Evolutionary conservation across 2,113 vertebrate species (phyloP), one percentile per base, ranked within the genome.

Genomic region (human): DNA sequence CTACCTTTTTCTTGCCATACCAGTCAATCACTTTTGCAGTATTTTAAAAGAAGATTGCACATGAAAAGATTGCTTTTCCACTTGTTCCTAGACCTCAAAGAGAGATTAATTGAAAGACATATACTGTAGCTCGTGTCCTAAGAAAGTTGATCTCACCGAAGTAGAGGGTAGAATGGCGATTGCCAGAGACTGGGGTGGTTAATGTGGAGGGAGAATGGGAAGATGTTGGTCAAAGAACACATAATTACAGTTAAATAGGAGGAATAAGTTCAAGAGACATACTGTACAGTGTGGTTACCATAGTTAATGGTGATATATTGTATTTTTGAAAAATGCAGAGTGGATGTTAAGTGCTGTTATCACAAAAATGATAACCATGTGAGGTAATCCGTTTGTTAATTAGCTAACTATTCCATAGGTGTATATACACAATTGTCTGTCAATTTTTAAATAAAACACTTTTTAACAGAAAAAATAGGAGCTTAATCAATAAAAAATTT

Each of bases 1-100:
- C 50, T 48, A 55, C n/a, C 59, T 94, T 94, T 75, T 93, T 81
- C 78, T 64, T 52, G 35, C 52, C 50, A 59, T 93, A 89, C 16
- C 57, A 64, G 5, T 89, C 57, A 59, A 66, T 97, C 70, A 55
- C 30, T n/a, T 50, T 80, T 90, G 38, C 22, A 80, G 12, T 78
- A 66, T 96, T 96, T 97, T 94, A 90, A 43, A 85, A 93, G 90
- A 87, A 66, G 93, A 95, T 84, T 68, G 20, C 8, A 32, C 61
- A 35, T 70, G 61, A 87, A 73, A 93, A 40, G 50, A 80, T 2
- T 64, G 12, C 38, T 78, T 96, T 87, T 11, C 30, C 27, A 64
- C 66, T 90, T 96, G 14, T 75, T 84, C 45, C 27, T 59, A 97
- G 70, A 89, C 40, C 48, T 95, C 1, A 0, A 80, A 72, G 20